These are phyloP conservation scores for Diaperis boleti DNA, from an alignment of 2,888 invertebrate genomes.

Conservation along the genomic window DNA sequence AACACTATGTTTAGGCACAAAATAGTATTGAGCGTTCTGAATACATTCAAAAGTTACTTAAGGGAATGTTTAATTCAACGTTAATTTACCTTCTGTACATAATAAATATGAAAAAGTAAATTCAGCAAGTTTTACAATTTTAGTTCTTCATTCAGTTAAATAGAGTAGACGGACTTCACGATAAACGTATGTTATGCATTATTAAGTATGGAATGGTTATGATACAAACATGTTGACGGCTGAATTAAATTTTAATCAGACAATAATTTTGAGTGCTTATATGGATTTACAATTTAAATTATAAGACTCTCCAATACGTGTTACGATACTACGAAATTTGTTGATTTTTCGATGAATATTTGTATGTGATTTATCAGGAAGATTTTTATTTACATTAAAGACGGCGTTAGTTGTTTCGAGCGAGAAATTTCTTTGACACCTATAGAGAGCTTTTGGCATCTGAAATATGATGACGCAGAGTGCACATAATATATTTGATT, in stretches of 20 bases:
- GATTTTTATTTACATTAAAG: slow-evolving; percentile 17
- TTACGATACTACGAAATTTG: background rate
- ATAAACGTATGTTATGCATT: too few relatives aligned
- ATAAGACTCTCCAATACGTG: too few relatives aligned
- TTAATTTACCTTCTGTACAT: too few relatives aligned
- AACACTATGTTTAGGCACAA: too few relatives aligned
- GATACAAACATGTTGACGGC: slow-evolving; percentile 3
- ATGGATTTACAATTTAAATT: slow-evolving; percentile 6
- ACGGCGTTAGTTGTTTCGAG: slow-evolving; percentile 21
- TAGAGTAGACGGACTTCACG: background rate
- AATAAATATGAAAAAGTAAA: too few relatives aligned
- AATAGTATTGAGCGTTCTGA: too few relatives aligned
- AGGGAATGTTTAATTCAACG: too few relatives aligned
- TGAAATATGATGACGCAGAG: slow-evolving; percentile 25
- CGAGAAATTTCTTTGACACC: slow-evolving; percentile 27
- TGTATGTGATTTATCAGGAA: slow-evolving; percentile 13
- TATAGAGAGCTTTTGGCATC: slow-evolving; percentile 16
- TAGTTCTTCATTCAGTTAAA: background rate
- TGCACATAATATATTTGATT: slow-evolving; percentile 25
- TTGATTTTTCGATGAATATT: slow-evolving; percentile 4
- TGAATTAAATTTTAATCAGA: slow-evolving; percentile 1
- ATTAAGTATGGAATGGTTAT: background rate
- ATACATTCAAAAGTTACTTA: too few relatives aligned
- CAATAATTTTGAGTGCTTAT: slow-evolving; percentile 6
- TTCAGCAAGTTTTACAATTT: background rate